Conservation (phyloP, 2,888 invertebrate species). For the Drosophila austrosaltans region DNA sequence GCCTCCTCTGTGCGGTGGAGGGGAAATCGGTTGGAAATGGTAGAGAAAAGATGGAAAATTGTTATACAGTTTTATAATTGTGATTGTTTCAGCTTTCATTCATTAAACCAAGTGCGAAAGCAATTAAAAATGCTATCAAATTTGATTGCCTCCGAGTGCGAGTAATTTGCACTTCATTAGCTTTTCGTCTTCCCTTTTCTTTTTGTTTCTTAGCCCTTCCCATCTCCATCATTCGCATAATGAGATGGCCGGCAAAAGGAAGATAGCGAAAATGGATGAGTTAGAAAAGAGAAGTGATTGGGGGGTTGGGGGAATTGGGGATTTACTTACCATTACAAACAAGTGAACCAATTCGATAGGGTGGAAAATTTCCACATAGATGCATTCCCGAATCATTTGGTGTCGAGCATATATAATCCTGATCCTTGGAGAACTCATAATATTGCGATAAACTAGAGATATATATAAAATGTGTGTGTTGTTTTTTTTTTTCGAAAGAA, state of each 20-base stretch:
- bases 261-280: not conserved
- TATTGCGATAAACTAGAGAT: slow-evolving; percentile 88
- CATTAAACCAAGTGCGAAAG: slow-evolving; percentile 57
- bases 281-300: not conserved
- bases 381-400: slow-evolving; percentile 98
- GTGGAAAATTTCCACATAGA: slow-evolving; percentile 92
- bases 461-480: slow-evolving; percentile 35
- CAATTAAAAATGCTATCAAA: slow-evolving; percentile 73
- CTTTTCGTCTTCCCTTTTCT: slow-evolving; percentile 28
- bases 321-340: slow-evolving; percentile 88
- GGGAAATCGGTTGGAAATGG: not conserved
- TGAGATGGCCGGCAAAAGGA: slow-evolving; percentile 33
- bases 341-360: slow-evolving; percentile 88
- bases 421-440: slow-evolving; percentile 94
- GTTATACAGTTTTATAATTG: slow-evolving; percentile 38
- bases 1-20: slow-evolving; percentile 73
- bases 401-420: slow-evolving; percentile 98
- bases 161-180: slow-evolving; percentile 73
- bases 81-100: slow-evolving; percentile 47
- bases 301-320: not conserved
- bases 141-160: slow-evolving; percentile 63
- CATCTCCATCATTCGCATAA: slow-evolving; percentile 13
- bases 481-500: slow-evolving; percentile 42
- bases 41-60: slow-evolving; percentile 20
- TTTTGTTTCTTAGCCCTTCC: not conserved